Evolutionary conservation across 2,888 invertebrate genomes (phyloP).

Genomic region (Myathropa florea): DNA sequence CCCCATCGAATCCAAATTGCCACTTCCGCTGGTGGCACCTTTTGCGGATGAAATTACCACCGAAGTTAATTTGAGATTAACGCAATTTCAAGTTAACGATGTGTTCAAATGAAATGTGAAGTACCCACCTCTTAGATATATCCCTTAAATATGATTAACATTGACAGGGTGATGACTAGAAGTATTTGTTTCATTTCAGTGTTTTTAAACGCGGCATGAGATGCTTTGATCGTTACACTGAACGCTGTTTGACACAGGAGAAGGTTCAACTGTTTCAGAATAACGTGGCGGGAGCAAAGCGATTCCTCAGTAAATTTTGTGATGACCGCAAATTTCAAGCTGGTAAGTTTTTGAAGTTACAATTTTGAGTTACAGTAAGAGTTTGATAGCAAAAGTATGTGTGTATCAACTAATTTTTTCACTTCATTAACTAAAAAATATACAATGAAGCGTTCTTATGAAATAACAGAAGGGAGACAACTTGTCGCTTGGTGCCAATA

Average conservation of each 20-base stretch:
- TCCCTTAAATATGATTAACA: background rate
- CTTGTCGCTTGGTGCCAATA: too few species aligned
- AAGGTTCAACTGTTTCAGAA: constrained; percentile 76
- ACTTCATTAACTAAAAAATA: too few species aligned
- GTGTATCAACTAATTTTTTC: too few species aligned
- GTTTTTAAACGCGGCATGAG: constrained; percentile 79
- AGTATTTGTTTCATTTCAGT: constrained; percentile 72
- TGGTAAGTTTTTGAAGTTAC: constrained; percentile 73
- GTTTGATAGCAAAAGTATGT: too few species aligned
- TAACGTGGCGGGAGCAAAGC: constrained; percentile 78
- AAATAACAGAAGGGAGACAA: too few species aligned
- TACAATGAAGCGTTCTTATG: too few species aligned
- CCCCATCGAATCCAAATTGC: background rate
- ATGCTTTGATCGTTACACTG: constrained; percentile 79
- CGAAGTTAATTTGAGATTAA: background rate
- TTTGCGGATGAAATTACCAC: background rate
- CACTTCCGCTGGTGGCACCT: background rate
- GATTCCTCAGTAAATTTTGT: constrained; percentile 78
- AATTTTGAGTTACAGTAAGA: too few species aligned
- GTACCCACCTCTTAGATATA: background rate
- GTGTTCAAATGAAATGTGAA: background rate
- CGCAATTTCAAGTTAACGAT: background rate
- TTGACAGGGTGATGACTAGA: background rate
- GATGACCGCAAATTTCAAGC: constrained; percentile 77
- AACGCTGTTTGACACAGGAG: constrained; percentile 76